These are phyloP conservation scores for Meandrusa payeni DNA, from an alignment of 2,888 invertebrate species.

Conservation along the genomic window DNA sequence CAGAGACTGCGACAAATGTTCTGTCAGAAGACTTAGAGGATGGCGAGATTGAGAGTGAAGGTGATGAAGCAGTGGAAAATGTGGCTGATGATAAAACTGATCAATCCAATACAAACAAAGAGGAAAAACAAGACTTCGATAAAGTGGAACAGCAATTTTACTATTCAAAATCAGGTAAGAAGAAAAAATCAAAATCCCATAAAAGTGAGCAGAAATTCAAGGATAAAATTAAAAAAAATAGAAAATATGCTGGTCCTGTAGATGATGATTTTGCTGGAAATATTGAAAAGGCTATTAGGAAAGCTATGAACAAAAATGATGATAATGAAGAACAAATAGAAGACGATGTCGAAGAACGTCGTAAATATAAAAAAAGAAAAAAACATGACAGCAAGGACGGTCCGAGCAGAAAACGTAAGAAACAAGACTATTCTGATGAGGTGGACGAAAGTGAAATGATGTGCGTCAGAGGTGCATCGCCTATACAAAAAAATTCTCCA, in stretches of 20 bases:
- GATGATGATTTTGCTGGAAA: slow-evolving; percentile 90
- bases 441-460: slow-evolving; percentile 90
- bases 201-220: slow-evolving; percentile 73
- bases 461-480: slow-evolving; percentile 89
- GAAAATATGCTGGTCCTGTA: slow-evolving; percentile 58
- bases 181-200: slow-evolving; percentile 72
- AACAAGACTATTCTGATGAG: slow-evolving; percentile 77
- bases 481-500: slow-evolving; percentile 63
- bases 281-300: slow-evolving; percentile 89
- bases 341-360: slow-evolving; percentile 72
- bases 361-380: slow-evolving; percentile 79
- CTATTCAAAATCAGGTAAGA: slow-evolving; percentile 72
- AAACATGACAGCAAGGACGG: slow-evolving; percentile 81
- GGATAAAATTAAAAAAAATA: slow-evolving; percentile 74
- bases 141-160: slow-evolving; percentile 51
- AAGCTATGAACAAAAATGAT: slow-evolving; percentile 86
- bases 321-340: slow-evolving; percentile 62
- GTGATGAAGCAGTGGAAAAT: slow-evolving; percentile 58
- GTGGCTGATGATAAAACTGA: slow-evolving; percentile 47
- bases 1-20: slow-evolving; percentile 44
- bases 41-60: slow-evolving; percentile 89
- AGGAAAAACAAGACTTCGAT: slow-evolving; percentile 32
- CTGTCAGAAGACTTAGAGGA: slow-evolving; percentile 87
- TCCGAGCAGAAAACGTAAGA: slow-evolving; percentile 80
- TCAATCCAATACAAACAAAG: slow-evolving; percentile 28